Evolutionary conservation across 2,113 vertebrate species (phyloP).

Genomic region (Phrynocephalus versicolor): DNA sequence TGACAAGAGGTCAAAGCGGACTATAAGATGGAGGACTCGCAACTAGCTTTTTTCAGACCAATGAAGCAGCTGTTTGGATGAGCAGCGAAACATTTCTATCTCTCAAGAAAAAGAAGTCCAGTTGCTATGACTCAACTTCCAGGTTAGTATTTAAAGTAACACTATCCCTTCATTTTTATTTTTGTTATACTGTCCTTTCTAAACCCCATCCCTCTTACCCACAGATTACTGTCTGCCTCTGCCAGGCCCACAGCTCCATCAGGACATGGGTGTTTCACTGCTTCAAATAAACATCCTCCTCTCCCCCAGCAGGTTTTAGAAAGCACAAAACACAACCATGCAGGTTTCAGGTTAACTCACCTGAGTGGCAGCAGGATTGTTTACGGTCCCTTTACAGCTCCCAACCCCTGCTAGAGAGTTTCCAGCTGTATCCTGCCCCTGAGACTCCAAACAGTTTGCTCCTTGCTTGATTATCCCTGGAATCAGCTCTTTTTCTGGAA

Average conservation of each 20-base stretch:
- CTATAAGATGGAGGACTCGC: no score
- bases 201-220: no score
- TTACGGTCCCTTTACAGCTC: constrained; percentile 82
- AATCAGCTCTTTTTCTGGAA: constrained; percentile 90
- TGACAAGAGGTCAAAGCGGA: no score
- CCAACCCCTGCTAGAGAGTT: constrained; percentile 74
- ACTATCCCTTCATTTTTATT: no score
- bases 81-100: no score
- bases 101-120: no score
- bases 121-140: no score
- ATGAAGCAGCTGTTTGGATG: no score
- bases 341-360: constrained; percentile 69
- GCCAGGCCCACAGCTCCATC: background rate
- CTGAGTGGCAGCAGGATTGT: constrained; percentile 83
- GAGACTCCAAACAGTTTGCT: constrained; percentile 86
- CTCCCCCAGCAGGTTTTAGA: background rate
- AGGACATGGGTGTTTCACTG: background rate
- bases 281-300: background rate
- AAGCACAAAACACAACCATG: constrained; percentile 25
- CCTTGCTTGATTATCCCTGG: constrained; percentile 89
- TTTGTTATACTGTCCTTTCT: background rate
- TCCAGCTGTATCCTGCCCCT: constrained; percentile 79
- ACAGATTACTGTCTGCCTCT: background rate
- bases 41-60: no score
- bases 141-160: no score